These are phyloP conservation scores for Lycopodina hypogea DNA, from an alignment of 37 sponge, comb jelly and placozoan genomes.

Conservation along the genomic window DNA sequence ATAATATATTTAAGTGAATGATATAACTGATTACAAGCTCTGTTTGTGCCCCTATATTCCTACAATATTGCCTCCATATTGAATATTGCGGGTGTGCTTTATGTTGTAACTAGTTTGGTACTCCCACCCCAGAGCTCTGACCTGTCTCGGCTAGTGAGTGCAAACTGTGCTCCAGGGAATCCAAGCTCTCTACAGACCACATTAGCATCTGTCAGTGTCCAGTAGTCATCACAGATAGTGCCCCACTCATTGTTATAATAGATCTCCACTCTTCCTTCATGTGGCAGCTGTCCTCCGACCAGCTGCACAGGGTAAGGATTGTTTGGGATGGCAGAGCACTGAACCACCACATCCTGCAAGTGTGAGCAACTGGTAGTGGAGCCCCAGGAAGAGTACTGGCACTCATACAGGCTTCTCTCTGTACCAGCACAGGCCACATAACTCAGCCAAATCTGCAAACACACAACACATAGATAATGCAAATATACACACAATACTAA, in stretches of 20 bases:
- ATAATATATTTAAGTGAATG: too few species aligned
- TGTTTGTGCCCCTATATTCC: conserved; percentile 26
- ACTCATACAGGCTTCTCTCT: conserved; percentile 42
- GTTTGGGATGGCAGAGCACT: conserved; percentile 28
- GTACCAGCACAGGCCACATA: conserved; percentile 46
- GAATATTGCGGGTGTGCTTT: too few species aligned
- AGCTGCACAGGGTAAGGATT: conserved; percentile 27
- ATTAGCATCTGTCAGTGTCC: conserved; percentile 26
- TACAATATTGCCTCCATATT: too few species aligned
- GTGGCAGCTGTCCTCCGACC: neutral
- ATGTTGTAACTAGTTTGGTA: too few species aligned
- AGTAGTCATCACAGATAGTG: conserved; percentile 62
- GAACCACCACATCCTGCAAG: conserved; percentile 22
- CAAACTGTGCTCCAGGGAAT: conserved; percentile 28
- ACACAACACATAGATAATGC: neutral
- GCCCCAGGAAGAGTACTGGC: conserved; percentile 35
- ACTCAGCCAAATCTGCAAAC: conserved; percentile 55
- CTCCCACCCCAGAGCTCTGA: too few species aligned
- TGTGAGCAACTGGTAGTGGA: conserved; percentile 5
- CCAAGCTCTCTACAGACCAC: conserved; percentile 30
- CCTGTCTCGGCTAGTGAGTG: neutral
- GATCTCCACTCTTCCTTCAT: conserved; percentile 2
- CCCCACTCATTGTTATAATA: conserved; percentile 29
- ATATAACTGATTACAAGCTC: conserved; percentile 27
- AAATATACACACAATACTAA: too few species aligned